Base-by-base conservation (phyloP, 23 tunicate genomes). In the Clavelina lepadiformis region DNA sequence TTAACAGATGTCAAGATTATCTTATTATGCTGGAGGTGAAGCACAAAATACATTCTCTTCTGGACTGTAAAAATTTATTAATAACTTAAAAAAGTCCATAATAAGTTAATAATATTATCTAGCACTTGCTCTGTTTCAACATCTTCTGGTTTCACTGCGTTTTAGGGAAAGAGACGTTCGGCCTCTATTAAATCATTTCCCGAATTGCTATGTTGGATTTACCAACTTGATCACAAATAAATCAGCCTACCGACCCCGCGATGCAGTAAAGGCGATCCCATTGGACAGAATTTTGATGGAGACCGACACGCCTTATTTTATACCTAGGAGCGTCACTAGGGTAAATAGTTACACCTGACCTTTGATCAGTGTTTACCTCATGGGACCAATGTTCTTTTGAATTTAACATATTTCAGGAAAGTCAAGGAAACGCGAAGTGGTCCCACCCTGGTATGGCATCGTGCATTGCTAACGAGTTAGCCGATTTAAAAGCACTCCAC, bases 391-490 rank as follows among this genome's bases (percentile, higher is more conserved):
- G 49, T 41, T 41, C 11, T 11, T 41, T 41, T 41, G n/a, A n/a
- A n/a, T 61, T 31, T 15, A 15, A 15, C 18, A 15, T 47, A 15
- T 36, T 35, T 31, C 65, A 67, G 83, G 68, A 31, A 3, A 77
- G 38, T 15, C 44, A 46, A 18, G 65, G 75, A 3, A 44, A 37
- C 3, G 76, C 63, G 1, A 69, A 50, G 61, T 79, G 61, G 53
- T 69, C 76, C 15, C 76, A 79, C 36, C 66, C 79, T 27, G 91
- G 91, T 8, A 82, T 82, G 91, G 91, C 91, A 0, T 37, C 72
- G 3, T 31, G 81, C 33, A 81, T 82, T 34, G 91, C 81, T 28
- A 28, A 38, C 26, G 81, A 65, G 46, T 30, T 82, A 7, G 81
- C 91, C 37, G 30, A 41, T 15, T 44, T 82, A 33, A 76, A 82